Conservation (phyloP, 2,113 vertebrate species). For the Antigone vipio region DNA sequence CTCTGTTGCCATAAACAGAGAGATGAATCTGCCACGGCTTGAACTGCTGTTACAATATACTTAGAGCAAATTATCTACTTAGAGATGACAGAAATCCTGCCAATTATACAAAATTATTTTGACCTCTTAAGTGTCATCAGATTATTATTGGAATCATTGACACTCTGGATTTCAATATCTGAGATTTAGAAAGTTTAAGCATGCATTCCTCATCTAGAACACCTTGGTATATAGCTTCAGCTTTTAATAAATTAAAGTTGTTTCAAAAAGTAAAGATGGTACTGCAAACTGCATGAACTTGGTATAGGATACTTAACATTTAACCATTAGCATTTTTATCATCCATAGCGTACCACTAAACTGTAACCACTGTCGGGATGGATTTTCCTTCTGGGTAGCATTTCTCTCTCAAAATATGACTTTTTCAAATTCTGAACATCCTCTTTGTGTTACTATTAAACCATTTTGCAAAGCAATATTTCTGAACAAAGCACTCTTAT, state of each 20-base stretch:
- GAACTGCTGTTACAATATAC: not conserved
- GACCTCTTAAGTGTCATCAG: not conserved
- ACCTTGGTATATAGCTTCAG: not conserved
- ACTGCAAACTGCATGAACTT: not conserved
- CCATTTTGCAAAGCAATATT: not conserved
- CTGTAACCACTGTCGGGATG: not conserved
- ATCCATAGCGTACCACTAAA: not conserved
- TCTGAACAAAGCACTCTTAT: constrained; percentile 42
- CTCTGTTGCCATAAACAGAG: not conserved
- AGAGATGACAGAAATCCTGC: not conserved
- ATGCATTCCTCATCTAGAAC: not conserved
- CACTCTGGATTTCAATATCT: not conserved
- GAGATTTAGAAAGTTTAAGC: not conserved
- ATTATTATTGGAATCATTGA: not conserved
- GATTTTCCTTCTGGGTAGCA: not conserved
- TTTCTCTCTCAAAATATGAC: not conserved
- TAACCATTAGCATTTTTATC: not conserved
- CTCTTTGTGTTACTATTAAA: not conserved
- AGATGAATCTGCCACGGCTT: not conserved
- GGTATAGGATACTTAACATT: not conserved
- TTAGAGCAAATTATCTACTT: not conserved
- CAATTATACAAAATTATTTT: not conserved
- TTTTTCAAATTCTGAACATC: not conserved
- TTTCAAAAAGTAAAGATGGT: not conserved
- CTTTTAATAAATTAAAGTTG: not conserved